Evolutionary conservation across 2,888 invertebrate genomes (phyloP).

Genomic region (Catocala sponsa): DNA sequence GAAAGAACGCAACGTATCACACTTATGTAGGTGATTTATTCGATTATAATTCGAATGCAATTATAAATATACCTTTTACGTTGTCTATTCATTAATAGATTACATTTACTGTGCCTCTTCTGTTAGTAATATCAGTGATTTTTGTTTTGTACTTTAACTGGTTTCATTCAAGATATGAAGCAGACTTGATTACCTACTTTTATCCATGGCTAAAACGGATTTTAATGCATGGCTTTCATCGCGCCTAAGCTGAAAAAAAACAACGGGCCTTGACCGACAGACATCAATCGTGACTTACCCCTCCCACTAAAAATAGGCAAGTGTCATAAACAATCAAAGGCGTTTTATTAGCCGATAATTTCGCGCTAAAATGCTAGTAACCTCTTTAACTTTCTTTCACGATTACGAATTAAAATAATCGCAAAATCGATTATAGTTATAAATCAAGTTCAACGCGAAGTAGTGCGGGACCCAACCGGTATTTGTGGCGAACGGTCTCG

Average conservation of each 20-base stretch:
- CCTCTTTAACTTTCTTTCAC: constrained; percentile 48
- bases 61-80: no score
- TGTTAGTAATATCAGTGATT: no score
- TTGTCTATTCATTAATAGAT: no score
- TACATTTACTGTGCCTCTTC: no score
- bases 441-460: constrained; percentile 59
- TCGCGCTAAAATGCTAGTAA: constrained; percentile 16
- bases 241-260: not conserved
- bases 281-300: constrained; percentile 25
- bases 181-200: no score
- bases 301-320: constrained; percentile 39
- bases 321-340: constrained; percentile 22
- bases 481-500: constrained; percentile 29
- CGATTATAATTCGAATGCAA: no score
- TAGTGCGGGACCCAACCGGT: constrained; percentile 56
- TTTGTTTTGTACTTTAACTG: no score
- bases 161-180: no score
- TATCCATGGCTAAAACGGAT: no score
- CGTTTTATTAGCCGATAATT: constrained; percentile 27
- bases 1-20: no score
- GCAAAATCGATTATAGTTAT: constrained; percentile 58
- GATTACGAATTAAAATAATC: constrained; percentile 47
- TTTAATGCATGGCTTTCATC: no score
- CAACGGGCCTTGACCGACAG: constrained; percentile 4
- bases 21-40: no score